These are phyloP conservation scores for Aurelia sp. DNA, from an alignment of 30 jellyfish, hydroid and myxozoan genomes.

Conservation along the genomic window DNA sequence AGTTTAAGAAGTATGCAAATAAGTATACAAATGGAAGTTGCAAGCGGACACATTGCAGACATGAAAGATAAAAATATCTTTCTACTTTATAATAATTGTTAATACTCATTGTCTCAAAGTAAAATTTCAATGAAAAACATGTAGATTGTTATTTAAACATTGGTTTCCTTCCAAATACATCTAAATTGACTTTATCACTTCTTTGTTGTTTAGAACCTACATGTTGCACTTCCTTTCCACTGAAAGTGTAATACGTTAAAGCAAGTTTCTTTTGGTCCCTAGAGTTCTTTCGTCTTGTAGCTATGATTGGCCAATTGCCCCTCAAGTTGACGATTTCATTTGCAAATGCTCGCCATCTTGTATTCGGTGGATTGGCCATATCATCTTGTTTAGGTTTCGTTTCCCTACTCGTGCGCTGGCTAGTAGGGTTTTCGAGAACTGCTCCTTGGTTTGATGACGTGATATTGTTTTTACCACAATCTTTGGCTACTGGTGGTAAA, in stretches of 20 bases:
- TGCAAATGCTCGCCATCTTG: conserved; percentile 8
- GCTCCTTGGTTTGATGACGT: not conserved
- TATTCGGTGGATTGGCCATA: not conserved
- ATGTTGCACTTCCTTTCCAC: conserved; percentile 72
- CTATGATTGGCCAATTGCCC: conserved; percentile 52
- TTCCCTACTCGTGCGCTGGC: not conserved
- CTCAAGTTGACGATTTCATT: conserved; percentile 41
- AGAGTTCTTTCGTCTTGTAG: conserved; percentile 11
- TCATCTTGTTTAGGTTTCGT: not conserved
- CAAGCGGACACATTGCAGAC: no score
- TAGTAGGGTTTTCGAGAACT: not conserved
- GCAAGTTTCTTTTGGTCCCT: conserved; percentile 24
- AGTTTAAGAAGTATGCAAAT: no score
- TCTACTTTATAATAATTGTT: no score
- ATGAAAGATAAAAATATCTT: no score
- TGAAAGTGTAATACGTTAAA: conserved; percentile 61
- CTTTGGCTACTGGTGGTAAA: conserved; percentile 22
- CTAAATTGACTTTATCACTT: not conserved
- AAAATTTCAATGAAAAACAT: no score
- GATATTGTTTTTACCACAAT: not conserved
- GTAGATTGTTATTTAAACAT: not conserved
- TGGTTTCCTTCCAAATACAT: not conserved
- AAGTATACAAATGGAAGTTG: no score
- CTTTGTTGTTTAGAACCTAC: not conserved
- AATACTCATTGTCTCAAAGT: no score